Evolutionary conservation across 2,888 invertebrate species (phyloP), one percentile per base, ranked within the genome.

Genomic region (Scaptomyza reducta): DNA sequence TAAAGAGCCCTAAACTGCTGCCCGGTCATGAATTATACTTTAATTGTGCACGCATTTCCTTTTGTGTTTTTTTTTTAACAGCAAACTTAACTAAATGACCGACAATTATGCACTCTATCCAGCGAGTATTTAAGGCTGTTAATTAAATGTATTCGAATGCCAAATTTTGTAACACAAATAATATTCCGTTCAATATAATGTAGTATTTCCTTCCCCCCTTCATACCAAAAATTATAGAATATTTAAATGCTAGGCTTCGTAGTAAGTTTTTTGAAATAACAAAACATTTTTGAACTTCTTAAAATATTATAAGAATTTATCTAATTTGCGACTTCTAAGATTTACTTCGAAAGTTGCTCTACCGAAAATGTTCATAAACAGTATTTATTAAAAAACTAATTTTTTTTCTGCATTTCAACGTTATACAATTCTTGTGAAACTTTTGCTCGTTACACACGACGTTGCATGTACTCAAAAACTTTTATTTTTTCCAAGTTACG

Each of bases 1-100:
- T 88, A 88, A 81, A 81, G 79, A 77, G 79, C 79, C 76, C 82
- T 84, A 84, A 88, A 87, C 88, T 88, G 82, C 82, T 76, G 53
- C 60, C 60, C 57, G 66, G 75, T 79, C 89, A 81, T 84, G 89
- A 84, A 87, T 88, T 87, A 81, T 81, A 82, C 76, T 88, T 78
- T 88, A 84, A 84, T 84, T 88, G 87, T 71, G 63, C 57, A 58
- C 79, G 67, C 61, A 68, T 77, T 74, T 38, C 38, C 10, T 10
- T 33, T 33, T 4, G n/a, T 6, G 3, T 35, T n/a, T 35, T 35
- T 65, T 58, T 31, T 31, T 31, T 2, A 10, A 27, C 58, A 73
- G 72, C 72, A 47, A 72, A n/a, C 50, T 6, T 1, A 11, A 16
- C 2, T 31, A 13, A 40, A 40, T 46, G 38, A 71, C 40, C 59